Evolutionary conservation across 1,140 invertebrate genomes (phyloP), one percentile per base, ranked within the genome.

Genomic region (Hycleus phaleratus): DNA sequence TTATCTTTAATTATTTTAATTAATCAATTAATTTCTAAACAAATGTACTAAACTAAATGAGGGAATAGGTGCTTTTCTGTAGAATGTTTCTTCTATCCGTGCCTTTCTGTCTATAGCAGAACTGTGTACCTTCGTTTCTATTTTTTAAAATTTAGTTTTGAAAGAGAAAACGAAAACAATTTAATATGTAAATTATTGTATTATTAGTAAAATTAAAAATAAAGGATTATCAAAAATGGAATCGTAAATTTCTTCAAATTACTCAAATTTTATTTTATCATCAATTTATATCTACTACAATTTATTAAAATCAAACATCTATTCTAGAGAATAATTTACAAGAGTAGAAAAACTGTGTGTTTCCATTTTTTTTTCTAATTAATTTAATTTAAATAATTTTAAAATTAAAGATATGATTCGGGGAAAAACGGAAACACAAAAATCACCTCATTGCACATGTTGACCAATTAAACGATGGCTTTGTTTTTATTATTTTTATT

Each of bases 71-170:
- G 58, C 58, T 59, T 52, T 52, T 32, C 49, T 51, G 44, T 58
- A 51, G 44, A 49, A 58, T 45, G 38, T 62, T 62, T 66, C 58
- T 66, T 71, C 66, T 71, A 70, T 68, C 69, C 66, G 71, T 73
- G 71, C 71, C 71, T 73, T 70, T 68, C 68, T 71, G 63, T 72
- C 67, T 69, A 63, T 62, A 61, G 60, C 59, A 67, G 62, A 66
- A 66, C 57, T 60, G 49, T 32, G 32, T 58, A 63, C 62, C 61
- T 68, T 67, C 58, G 57, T 66, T 66, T 61, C 57, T 62, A 59
- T 61, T 69, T 54, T 55, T 44, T 32, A 46, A 55, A 38, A 18
- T 44, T 54, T 45, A 49, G 48, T 49, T 48, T 56, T 42, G 42
- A 57, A 42, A 18, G 9, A 7, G 32, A 32, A 18, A 18, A 18